These are phyloP conservation scores for Podiceps cristatus DNA, from an alignment of 2,113 vertebrate species.

Conservation along the genomic window DNA sequence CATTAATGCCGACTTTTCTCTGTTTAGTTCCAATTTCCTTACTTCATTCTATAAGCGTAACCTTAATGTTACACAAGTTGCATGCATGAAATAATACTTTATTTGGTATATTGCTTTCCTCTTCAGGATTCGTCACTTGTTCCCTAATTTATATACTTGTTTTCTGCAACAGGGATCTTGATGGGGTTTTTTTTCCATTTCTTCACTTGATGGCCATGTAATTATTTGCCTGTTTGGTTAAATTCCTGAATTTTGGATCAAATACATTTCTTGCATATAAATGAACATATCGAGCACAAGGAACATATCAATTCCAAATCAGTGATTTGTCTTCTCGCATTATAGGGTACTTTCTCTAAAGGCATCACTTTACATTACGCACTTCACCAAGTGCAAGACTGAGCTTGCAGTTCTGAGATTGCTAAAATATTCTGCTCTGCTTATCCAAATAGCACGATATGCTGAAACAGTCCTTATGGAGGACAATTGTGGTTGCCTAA, in stretches of 20 bases:
- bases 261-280: background rate
- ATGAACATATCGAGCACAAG: constrained; percentile 1
- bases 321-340: constrained; percentile 28
- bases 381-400: constrained; percentile 28
- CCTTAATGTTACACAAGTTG: background rate
- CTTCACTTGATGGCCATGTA: background rate
- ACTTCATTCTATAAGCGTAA: background rate
- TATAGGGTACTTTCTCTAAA: background rate
- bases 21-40: background rate
- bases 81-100: background rate
- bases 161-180: constrained; percentile 41
- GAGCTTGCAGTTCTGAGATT: background rate
- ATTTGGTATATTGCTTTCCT: background rate
- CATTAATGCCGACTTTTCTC: background rate
- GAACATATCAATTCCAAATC: constrained; percentile 44
- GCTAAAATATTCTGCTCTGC: background rate
- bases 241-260: constrained; percentile 28
- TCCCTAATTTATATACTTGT: constrained; percentile 2
- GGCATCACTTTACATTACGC: constrained; percentile 4
- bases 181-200: background rate
- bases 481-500: background rate
- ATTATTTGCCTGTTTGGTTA: constrained; percentile 36
- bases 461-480: background rate
- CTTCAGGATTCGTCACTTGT: background rate
- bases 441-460: background rate